Evolutionary conservation across 2,888 invertebrate species (phyloP), one percentile per base, ranked within the genome.

Genomic region (Diaprepes abbreviatus): DNA sequence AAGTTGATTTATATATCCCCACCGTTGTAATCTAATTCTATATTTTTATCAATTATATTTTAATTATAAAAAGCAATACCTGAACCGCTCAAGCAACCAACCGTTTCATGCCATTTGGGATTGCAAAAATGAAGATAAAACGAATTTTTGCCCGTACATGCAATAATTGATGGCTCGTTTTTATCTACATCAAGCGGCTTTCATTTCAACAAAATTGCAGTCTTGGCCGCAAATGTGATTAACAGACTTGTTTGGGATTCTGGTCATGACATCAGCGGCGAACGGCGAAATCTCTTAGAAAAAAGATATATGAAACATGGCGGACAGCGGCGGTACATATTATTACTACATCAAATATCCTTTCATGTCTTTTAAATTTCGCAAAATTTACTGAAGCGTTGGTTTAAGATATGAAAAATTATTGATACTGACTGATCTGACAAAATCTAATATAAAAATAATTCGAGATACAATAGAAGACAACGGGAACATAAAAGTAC

Each of bases 191-290:
- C 80, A 80, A 80, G 79, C 78, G 77, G 78, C 80, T 81, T 79
- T 80, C 81, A 80, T 81, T 81, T 80, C 78, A 76, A 70, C 78
- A 75, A 78, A 79, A 80, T 80, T 79, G 78, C 79, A 77, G 76
- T 75, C 72, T 76, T 74, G 75, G 74, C 76, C 76, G 74, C 78
- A 81, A 80, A 80, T 79, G 81, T 81, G 82, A 82, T 82, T 82
- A 82, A 81, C 80, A 76, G 77, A 74, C 79, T 80, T 81, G 79
- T 81, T 82, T 82, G 79, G 81, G 79, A 82, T 82, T 81, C 82
- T 75, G 79, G 65, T 74, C 78, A 75, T 78, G 79, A 76, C 78
- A 76, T 72, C 58, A 74, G n/a, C n/a, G n/a, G n/a, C n/a, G n/a
- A n/a, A 38, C 16, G 52, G 63, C 38, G 28, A 63, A 45, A 54